phyloP scores from a whole-genome alignment of 2,113 vertebrate species.

The Proteles cristata region DNA sequence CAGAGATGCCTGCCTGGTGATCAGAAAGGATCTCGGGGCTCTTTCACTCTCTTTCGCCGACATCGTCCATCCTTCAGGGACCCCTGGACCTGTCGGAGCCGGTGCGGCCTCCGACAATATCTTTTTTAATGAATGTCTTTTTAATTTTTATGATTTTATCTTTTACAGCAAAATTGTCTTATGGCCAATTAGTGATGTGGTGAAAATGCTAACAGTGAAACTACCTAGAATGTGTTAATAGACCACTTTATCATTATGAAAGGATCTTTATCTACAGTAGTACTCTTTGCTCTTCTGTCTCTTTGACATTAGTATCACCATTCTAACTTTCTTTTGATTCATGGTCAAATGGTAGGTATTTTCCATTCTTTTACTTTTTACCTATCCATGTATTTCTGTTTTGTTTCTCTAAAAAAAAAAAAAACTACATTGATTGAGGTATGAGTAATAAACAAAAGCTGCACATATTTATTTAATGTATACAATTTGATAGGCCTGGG shows the following conservation, averaged over 20 bases:
- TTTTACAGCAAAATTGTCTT: background rate
- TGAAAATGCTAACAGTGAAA: background rate
- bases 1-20: no score
- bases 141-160: background rate
- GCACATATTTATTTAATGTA: background rate
- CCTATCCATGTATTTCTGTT: background rate
- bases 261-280: background rate
- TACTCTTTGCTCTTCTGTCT: background rate
- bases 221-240: background rate
- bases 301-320: background rate
- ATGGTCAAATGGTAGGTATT: background rate
- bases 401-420: background rate
- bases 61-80: no score
- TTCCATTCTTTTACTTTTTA: background rate
- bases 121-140: background rate
- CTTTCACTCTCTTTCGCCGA: no score
- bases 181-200: background rate
- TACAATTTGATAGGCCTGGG: background rate
- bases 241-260: background rate
- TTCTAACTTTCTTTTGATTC: background rate
- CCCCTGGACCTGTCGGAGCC: no score
- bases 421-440: background rate
- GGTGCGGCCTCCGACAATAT: no score
- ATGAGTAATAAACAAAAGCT: background rate
- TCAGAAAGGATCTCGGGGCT: no score